Evolutionary conservation across 2,888 invertebrate genomes (phyloP), one percentile per base, ranked within the genome.

Genomic region (Oxycera nigricornis): DNA sequence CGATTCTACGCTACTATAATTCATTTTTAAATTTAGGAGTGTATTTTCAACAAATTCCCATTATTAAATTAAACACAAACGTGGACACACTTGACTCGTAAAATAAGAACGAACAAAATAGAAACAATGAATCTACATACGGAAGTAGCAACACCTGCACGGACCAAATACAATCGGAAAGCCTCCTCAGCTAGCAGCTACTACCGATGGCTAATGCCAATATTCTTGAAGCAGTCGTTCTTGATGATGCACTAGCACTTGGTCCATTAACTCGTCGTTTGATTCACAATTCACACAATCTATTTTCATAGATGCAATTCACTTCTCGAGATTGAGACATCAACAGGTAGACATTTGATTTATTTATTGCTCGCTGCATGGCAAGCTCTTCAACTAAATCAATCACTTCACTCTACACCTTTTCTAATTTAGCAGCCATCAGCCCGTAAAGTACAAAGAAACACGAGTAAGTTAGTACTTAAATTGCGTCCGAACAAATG

Each of bases 141-240:
- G 59, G 59, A 59, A 59, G 59, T 59, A 59, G 59, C n/a, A n/a
- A 28, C 59, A 30, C 59, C 59, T 59, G 59, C 28, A 59, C 59
- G 14, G 17, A 26, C 26, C 30, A 28, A 30, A 59, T 59, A 59
- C 30, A 30, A 4, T 59, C 26, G 2, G 30, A 59, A 30, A 59
- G n/a, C 17, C 50, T 28, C 59, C n/a, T 59, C 30, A 59, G 59
- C 1, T 59, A n/a, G n/a, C n/a, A n/a, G n/a, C n/a, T n/a, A n/a
- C n/a, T n/a, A n/a, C 17, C n/a, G 24, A 59, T 59, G 59, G 26
- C 9, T 26, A 17, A 28, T 30, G 59, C 9, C 50, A 50, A 50
- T 14, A 14, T 14, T 39, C 1, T 55, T 55, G 22, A 1, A 20
- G 20, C 59, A 11, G 59, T 28, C 17, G 59, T 17, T 59, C 59